Conservation (phyloP, 2,797 vertebrate species). For the Alcedo atthis region DNA sequence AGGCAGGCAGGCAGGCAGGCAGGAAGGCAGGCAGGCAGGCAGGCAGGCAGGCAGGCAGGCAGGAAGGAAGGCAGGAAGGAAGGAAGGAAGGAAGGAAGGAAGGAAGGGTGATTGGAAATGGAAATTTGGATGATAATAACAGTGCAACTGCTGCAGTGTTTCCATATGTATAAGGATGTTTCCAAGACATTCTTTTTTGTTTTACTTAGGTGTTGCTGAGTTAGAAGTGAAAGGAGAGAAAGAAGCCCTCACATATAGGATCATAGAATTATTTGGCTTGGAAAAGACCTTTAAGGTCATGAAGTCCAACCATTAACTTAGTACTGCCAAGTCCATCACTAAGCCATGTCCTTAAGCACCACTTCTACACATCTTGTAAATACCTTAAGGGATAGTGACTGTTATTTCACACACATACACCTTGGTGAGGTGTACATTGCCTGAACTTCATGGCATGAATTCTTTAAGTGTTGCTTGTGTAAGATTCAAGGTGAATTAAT, state of each 20-base stretch:
- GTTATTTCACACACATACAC: not conserved
- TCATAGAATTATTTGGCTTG: not conserved
- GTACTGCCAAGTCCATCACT: not conserved
- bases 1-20: not conserved
- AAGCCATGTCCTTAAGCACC: not conserved
- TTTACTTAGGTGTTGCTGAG: not conserved
- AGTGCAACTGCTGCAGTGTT: not conserved
- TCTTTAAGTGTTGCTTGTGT: not conserved
- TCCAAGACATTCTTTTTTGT: not conserved
- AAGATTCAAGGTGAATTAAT: not conserved
- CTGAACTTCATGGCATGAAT: not conserved
- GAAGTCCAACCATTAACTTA: not conserved
- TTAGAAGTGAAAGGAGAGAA: not conserved
- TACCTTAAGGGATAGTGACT: not conserved
- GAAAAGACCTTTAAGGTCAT: not conserved
- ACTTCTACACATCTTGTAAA: not conserved
- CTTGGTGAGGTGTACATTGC: not conserved
- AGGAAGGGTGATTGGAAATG: no score
- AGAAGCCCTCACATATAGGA: not conserved
- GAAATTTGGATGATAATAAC: not conserved
- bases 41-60: no score
- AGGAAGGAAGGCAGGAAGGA: no score
- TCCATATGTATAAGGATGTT: not conserved
- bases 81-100: no score
- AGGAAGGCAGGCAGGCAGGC: no score